Evolutionary conservation across 2,797 vertebrate genomes (phyloP), one percentile per base, ranked within the genome.

Genomic region (Brachyrhaphis roseni): DNA sequence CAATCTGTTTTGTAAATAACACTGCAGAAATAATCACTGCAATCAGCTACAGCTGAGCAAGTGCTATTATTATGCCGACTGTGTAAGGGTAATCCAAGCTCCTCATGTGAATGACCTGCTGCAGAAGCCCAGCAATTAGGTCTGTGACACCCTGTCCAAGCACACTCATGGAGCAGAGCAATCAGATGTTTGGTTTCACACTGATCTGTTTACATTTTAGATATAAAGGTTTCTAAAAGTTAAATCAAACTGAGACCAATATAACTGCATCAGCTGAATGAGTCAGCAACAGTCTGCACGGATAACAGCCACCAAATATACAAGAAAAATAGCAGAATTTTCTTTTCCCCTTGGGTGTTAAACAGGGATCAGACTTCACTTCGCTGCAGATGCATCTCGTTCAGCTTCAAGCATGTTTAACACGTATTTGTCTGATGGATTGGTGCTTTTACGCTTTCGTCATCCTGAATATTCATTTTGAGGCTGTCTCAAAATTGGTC

Each of bases 31-130:
- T 78, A 68, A 84, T 84, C 66, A 34, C 55, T 70, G 79, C 84
- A 86, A 85, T 90, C 82, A 88, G 75, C 68, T 47, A n/a, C 53
- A 79, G 85, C 46, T 80, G 81, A 82, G 76, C 39, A 43, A 84
- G 84, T 77, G 82, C 41, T n/a, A 66, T 72, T 45, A 46, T 15
- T 4, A 23, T 45, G 46, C 62, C 34, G 51, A 81, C 39, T 39
- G 76, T 77, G 76, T 73, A 75, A 28, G 59, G 62, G 41, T 72
- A 76, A 68, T 84, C 64, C 11, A 4, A 74, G 78, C 87, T 88
- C 86, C 81, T 86, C 76, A 53, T 62, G 82, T 80, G 55, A 34
- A 91, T 82, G 77, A 83, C 82, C 77, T 66, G 79, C 79, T 71
- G 71, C 72, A 70, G 28, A 75, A 73, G 51, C 31, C 5, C 74